Conservation (phyloP, 64 coral and sea anemone species). For the Dendrophyllia cribrosa region DNA sequence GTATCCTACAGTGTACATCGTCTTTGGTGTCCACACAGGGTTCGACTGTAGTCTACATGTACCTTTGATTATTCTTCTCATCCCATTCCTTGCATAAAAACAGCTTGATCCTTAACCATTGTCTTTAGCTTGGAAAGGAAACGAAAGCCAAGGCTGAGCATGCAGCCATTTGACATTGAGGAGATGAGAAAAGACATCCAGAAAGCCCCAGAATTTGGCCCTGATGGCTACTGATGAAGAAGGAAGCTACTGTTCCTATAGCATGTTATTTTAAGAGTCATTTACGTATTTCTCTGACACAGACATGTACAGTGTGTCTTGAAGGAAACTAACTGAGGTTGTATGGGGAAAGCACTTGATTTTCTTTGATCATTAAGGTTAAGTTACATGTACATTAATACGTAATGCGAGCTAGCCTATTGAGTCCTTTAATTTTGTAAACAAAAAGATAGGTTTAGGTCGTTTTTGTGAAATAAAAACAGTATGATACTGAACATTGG, state of each 20-base stretch:
- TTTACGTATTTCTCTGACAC: neutral
- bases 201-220: slow-evolving; percentile 6
- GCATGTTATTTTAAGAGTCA: neutral
- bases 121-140: slow-evolving; percentile 22
- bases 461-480: neutral
- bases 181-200: neutral
- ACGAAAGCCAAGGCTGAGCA: neutral
- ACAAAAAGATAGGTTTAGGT: neutral
- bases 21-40: too few species aligned
- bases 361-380: too few species aligned
- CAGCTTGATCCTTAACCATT: neutral
- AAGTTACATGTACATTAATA: too few species aligned
- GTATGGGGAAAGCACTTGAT: too few species aligned
- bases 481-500: neutral
- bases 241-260: neutral
- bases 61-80: too few species aligned
- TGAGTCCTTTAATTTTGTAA: too few species aligned
- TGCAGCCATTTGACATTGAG: slow-evolving; percentile 31
- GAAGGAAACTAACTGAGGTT: neutral
- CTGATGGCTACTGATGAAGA: slow-evolving; percentile 3
- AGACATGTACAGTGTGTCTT: neutral
- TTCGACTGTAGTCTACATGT: too few species aligned
- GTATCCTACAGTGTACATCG: too few species aligned
- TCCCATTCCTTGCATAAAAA: too few species aligned
- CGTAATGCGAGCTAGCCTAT: too few species aligned